Percentiles rank a stretch among this genome's conserved stretches.
These are phyloP conservation scores for Ceyx margarethae DNA, from an alignment of 2,113 vertebrate species.

Conservation along the genomic window DNA sequence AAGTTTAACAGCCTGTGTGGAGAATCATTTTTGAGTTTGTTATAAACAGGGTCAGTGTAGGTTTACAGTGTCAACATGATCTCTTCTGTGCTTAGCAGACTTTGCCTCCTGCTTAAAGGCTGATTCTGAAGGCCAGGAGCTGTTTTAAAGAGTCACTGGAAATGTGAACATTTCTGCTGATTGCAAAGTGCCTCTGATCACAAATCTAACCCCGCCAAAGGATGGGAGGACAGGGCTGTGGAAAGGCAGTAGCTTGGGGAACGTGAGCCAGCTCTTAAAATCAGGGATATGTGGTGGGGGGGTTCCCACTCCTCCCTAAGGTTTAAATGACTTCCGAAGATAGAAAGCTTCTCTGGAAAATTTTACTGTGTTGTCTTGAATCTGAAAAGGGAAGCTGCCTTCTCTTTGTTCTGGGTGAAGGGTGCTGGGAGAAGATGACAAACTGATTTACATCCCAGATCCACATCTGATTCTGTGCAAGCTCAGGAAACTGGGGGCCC, in stretches of 20 bases:
- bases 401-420: not conserved
- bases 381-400: not conserved
- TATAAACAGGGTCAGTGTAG: not conserved
- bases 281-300: not conserved
- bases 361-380: not conserved
- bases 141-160: not conserved
- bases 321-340: not conserved
- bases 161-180: not conserved
- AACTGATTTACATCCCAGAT: not conserved
- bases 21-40: not conserved
- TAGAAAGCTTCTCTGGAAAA: not conserved
- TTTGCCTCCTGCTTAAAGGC: not conserved
- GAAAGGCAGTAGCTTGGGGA: not conserved
- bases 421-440: not conserved
- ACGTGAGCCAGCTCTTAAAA: not conserved
- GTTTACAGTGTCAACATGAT: not conserved
- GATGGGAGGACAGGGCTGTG: not conserved
- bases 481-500: not conserved
- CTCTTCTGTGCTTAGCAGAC: not conserved
- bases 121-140: not conserved
- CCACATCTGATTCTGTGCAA: not conserved
- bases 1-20: not conserved
- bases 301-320: accelerated
- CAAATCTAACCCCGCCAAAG: not conserved
- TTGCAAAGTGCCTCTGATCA: not conserved